Evolutionary conservation across 1,140 invertebrate genomes (phyloP), one percentile per base, ranked within the genome.

Genomic region (Ips nitidus): DNA sequence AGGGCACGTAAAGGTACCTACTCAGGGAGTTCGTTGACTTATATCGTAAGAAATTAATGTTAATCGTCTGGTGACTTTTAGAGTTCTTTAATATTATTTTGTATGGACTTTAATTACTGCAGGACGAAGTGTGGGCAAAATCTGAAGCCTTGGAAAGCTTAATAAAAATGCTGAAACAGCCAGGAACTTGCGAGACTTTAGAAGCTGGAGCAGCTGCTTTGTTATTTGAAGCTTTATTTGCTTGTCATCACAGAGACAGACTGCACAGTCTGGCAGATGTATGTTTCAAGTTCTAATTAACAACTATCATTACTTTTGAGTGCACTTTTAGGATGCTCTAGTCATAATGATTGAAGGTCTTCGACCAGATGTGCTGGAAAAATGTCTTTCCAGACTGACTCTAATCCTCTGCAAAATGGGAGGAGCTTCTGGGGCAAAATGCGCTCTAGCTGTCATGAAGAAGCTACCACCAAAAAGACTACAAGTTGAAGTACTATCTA

Each of bases 391-490:
- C 1, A 82, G 85, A 69, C 78, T 87, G 50, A 83, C 86, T 59
- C 82, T 84, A 68, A 83, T 83, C 41, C 73, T 88, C 75, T 84
- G 85, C 74, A 81, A 88, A 80, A 84, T 88, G 77, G 83, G 88
- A 57, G 82, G 84, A 38, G 82, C 88, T 0, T 83, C 82, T 36
- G 83, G 85, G 2, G 84, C 86, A 38, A 80, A 84, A 22, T 79
- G 86, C 4, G 85, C 88, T 4, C 86, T 88, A 64, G 82, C 85
- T 6, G 78, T 90, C 50, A 91, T 92, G 88, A 85, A 88, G 57
- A 80, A 83, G n/a, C 81, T 88, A 40, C 83, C 85, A 41, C 86
- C 90, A 2, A 84, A 85, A 65, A 80, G 84, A 39, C 85, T 91
- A 42, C 78, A 71, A 52, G 8, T 41, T 4, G 73, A 74, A 64